Evolutionary conservation across 2,113 vertebrate species (phyloP), one percentile per base, ranked within the genome.

Genomic region (Oncorhynchus keta): DNA sequence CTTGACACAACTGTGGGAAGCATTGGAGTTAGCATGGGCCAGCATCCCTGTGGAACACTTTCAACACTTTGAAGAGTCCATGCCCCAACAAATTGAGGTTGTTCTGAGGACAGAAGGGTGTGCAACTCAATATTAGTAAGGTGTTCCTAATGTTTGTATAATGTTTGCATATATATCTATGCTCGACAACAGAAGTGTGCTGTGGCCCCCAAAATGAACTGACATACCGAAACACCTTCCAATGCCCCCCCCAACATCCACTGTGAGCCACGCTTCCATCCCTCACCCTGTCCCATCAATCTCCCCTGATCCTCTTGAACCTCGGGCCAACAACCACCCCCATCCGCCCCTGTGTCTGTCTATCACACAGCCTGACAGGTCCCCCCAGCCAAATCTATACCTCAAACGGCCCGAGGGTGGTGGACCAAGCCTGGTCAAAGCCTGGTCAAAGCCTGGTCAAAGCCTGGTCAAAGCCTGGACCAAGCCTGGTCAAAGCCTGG

Each of bases 301-400:
- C 80, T 87, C 85, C 22, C 65, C 69, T 73, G 74, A 83, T 87
- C 81, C 82, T 75, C 77, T 12, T 45, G 39, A 2, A 45, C 39
- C 39, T 45, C 39, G 9, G 30, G 76, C 70, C 86, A 84, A 76
- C 82, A 76, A 77, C 79, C 79, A 82, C 87, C 87, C 80, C 87
- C 80, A 3, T 51, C 61, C 18, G 9, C 70, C 45, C 59, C 55
- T 30, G 70, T 39, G 70, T 90, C 81, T 85, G 82, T 92, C 91
- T 86, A 87, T 93, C 92, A 92, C 68, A 26, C 72, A 55, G 78
- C 1, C 82, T 92, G 92, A 93, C 93, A 89, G 90, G 88, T 89
- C 68, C 83, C 79, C 78, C 57, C 2, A 86, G 84, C 87, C 87
- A 90, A 55, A 92, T 93, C 92, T 92, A 88, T 91, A 93, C 88